Conservation (phyloP, 2,797 vertebrate genomes). For the Clamator glandarius region DNA sequence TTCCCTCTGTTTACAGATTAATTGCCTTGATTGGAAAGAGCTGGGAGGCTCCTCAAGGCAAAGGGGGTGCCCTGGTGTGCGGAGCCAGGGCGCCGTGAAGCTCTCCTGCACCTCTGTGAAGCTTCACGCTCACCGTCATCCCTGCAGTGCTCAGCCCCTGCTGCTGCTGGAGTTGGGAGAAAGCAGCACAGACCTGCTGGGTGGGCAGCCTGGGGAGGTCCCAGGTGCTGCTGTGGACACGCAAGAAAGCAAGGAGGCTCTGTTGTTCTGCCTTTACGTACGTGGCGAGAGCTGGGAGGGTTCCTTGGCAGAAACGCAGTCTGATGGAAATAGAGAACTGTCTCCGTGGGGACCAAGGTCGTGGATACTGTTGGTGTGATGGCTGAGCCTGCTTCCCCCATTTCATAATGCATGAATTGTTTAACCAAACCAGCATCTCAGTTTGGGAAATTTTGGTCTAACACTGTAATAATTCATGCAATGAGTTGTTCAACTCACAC, state of each 20-base stretch:
- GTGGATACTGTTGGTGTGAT: fast-evolving
- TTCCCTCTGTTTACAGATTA: fast-evolving
- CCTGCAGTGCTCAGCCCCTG: no score
- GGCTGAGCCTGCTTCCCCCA: not conserved
- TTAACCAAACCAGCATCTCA: not conserved
- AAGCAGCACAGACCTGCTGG: no score
- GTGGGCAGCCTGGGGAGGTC: no score
- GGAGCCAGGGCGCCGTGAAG: not conserved
- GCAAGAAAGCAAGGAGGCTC: fast-evolving
- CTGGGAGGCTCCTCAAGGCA: not conserved
- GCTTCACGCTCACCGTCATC: no score
- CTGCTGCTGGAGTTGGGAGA: no score
- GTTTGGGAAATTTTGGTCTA: not conserved
- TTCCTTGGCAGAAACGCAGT: fast-evolving
- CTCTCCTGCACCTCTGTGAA: no score
- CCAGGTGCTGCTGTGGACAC: fast-evolving
- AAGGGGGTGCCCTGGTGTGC: fast-evolving
- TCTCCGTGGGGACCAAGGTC: not conserved
- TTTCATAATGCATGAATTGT: no score
- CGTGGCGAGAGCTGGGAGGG: fast-evolving
- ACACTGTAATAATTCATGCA: not conserved
- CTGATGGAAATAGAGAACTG: fast-evolving
- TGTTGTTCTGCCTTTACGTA: fast-evolving
- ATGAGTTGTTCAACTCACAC: not conserved
- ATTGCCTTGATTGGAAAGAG: not conserved